Evolutionary conservation across 2,113 vertebrate genomes (phyloP), one percentile per base, ranked within the genome.

Genomic region (Peromyscus leucopus): DNA sequence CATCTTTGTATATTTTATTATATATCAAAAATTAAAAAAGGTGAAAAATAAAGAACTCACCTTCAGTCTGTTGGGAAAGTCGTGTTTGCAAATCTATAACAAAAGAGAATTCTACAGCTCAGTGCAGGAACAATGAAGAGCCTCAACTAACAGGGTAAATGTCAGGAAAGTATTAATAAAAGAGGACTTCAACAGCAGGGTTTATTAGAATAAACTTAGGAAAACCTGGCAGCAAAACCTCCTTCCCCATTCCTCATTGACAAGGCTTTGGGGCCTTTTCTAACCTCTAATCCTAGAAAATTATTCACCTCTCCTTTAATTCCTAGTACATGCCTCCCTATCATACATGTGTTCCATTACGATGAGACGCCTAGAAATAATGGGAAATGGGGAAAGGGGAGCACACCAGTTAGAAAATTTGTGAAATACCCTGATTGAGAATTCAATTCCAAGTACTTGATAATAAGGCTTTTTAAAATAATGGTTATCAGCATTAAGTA

Each of bases 1-100:
- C 28, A 7, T 94, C 39, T 93, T 83, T 19, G 16, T 90, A 90
- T 2, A 91, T 85, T 94, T 55, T 92, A 71, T 71, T 93, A 22
- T 96, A 95, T 61, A 51, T 9, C 8, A 51, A 51, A 51, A 9
- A 51, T 51, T 51, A 9, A 51, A 51, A 51, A 51, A 9, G 17
- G 17, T 36, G 39, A 91, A 95, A 79, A 79, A 80, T 69, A 96
- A 61, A 65, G 51, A 91, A 51, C 98, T 98, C 98, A 99, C 99
- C 99, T 99, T 99, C 99, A 95, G 98, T 99, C 97, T 99, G 99
- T 97, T 99, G 99, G 86, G 99, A 99, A 92, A 99, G 98, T 97
- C 99, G 99, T 0, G 99, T 99, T 97, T 99, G 99, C 97, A 99
- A 98, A 98, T 99, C 99, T 99, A 95, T 98, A 98, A 97, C 97